Percentiles rank a stretch among this genome's conserved stretches.
These are phyloP conservation scores for Acanthiza pusilla DNA, from an alignment of 2,797 vertebrate species.

Conservation along the genomic window DNA sequence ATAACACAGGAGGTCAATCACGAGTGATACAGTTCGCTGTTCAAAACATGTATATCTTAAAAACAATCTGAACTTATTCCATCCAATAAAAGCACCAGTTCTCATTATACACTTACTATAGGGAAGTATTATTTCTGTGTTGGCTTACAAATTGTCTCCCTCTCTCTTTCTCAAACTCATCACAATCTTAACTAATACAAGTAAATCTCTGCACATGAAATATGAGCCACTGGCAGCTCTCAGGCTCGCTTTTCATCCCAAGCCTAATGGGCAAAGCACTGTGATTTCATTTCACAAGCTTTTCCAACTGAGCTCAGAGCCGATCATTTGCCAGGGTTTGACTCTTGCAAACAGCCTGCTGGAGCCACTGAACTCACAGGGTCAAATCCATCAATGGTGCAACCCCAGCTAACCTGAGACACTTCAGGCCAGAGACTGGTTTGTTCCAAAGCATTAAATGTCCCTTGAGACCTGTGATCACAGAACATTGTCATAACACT, in stretches of 20 bases:
- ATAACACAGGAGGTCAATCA: constrained; percentile 25
- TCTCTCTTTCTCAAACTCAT: constrained; percentile 54
- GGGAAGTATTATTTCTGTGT: constrained; percentile 60
- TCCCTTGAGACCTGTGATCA: background rate
- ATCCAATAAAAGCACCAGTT: constrained; percentile 58
- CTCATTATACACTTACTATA: constrained; percentile 49
- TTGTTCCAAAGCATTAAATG: background rate
- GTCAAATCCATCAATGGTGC: constrained; percentile 26
- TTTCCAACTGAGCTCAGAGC: constrained; percentile 63
- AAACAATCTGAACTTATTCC: constrained; percentile 6
- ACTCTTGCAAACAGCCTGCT: constrained; percentile 48
- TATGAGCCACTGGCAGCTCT: constrained; percentile 59
- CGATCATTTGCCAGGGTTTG: constrained; percentile 24
- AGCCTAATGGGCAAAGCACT: constrained; percentile 54
- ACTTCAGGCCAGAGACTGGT: background rate
- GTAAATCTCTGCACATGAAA: constrained; percentile 62
- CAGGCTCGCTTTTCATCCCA: constrained; percentile 56
- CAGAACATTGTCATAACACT: constrained; percentile 3
- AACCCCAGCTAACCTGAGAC: constrained; percentile 4
- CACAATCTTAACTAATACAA: constrained; percentile 53
- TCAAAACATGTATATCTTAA: constrained; percentile 39
- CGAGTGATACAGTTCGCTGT: constrained; percentile 10
- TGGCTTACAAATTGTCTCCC: constrained; percentile 48
- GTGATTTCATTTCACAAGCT: constrained; percentile 61
- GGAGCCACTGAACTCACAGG: constrained; percentile 15